phyloP scores from a whole-genome alignment of 1,140 invertebrate species.

The Anastrepha obliqua region DNA sequence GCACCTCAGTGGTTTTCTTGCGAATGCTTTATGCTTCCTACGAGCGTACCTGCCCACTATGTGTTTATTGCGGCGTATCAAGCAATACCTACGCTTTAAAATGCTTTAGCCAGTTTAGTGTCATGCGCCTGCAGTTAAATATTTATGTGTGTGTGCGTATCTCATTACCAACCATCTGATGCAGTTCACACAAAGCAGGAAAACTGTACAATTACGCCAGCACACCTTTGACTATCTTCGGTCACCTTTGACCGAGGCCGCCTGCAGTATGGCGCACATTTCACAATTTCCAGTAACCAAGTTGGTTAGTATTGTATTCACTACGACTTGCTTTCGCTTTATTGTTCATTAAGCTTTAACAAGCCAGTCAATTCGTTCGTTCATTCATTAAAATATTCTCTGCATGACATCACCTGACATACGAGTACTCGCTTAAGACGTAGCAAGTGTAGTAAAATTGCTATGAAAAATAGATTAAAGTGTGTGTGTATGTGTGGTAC shows the following conservation, averaged over 20 bases:
- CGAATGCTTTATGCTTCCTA: too few species aligned
- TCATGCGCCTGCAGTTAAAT: not conserved
- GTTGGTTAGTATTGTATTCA: not conserved
- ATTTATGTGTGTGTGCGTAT: not conserved
- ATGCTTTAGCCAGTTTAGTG: not conserved
- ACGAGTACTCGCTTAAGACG: not conserved
- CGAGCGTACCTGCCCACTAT: too few species aligned
- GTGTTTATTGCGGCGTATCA: not conserved
- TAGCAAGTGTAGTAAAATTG: too few species aligned
- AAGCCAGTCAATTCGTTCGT: not conserved
- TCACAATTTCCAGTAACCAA: not conserved
- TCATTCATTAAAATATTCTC: conserved; percentile 37
- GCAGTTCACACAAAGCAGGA: not conserved
- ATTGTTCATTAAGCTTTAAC: conserved; percentile 38
- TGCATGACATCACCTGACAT: conserved; percentile 26
- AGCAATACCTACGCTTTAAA: not conserved
- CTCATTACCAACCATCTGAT: not conserved
- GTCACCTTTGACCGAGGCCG: not conserved
- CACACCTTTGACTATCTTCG: not conserved
- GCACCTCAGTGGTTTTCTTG: too few species aligned
- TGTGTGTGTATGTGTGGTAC: not conserved
- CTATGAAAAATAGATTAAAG: not conserved
- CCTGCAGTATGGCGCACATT: not conserved
- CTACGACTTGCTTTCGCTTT: not conserved
- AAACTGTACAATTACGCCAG: not conserved